A percentile compares a stretch with the other conserved stretches of the same genome.
These are phyloP conservation scores for Rafetus swinhoei DNA, from an alignment of 2,113 vertebrate genomes.

Conservation along the genomic window DNA sequence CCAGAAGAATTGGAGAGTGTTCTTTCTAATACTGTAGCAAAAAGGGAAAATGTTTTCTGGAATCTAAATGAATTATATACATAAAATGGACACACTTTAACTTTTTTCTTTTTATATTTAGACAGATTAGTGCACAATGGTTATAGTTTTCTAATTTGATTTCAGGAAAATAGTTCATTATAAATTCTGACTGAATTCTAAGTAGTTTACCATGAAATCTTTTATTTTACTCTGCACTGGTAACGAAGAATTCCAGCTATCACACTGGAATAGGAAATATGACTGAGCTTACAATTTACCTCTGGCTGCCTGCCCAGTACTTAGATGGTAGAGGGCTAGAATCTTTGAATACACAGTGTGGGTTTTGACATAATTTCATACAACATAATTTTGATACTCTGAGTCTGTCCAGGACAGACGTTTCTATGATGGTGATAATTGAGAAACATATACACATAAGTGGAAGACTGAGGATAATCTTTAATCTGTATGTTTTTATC, in stretches of 20 bases:
- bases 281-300: constrained; percentile 6
- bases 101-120: constrained; percentile 1
- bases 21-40: constrained; percentile 57
- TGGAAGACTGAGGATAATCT: background rate
- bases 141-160: constrained; percentile 22
- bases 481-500: background rate
- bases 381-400: background rate
- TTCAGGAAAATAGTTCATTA: constrained; percentile 13
- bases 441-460: background rate
- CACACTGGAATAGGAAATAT: background rate
- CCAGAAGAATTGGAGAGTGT: constrained; percentile 55
- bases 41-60: constrained; percentile 60
- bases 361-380: background rate
- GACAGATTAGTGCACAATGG: background rate
- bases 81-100: constrained; percentile 12
- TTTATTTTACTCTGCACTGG: constrained; percentile 15
- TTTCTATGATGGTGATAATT: constrained; percentile 24
- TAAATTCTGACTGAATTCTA: constrained; percentile 7
- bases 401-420: background rate
- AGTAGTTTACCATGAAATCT: constrained; percentile 4
- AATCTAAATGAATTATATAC: constrained; percentile 54
- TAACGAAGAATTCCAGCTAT: constrained; percentile 26
- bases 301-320: constrained; percentile 22
- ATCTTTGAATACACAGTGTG: constrained; percentile 11
- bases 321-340: background rate